Percentiles rank a stretch among this genome's conserved stretches.
These are phyloP conservation scores for Microcaecilia unicolor DNA, from an alignment of 2,797 vertebrate genomes.

Conservation along the genomic window DNA sequence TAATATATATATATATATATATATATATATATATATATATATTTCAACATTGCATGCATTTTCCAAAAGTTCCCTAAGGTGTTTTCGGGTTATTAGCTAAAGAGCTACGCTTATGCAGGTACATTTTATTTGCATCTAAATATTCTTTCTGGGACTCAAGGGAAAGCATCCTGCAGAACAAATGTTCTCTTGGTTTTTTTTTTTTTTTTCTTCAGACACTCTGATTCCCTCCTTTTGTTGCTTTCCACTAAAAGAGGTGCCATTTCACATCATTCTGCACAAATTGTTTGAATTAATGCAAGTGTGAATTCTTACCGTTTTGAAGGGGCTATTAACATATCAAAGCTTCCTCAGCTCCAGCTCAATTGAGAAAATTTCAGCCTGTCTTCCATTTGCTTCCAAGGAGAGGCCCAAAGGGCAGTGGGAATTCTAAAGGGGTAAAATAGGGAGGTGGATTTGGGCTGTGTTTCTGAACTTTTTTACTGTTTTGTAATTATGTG, in stretches of 20 bases:
- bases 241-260: conserved; percentile 74
- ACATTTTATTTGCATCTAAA: conserved; percentile 18
- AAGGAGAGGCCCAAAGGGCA: conserved; percentile 70
- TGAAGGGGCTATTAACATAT: conserved; percentile 86
- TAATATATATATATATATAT: no score
- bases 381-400: conserved; percentile 75
- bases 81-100: background rate
- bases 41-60: no score
- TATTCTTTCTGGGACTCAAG: conserved; percentile 19
- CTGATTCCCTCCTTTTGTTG: conserved; percentile 81
- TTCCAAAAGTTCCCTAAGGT: conserved; percentile 14
- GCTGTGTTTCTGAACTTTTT: conserved; percentile 55
- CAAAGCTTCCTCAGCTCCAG: conserved; percentile 77
- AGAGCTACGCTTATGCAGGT: conserved; percentile 31
- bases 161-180: conserved; percentile 55
- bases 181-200: conserved; percentile 65
- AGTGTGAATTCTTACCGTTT: conserved; percentile 88
- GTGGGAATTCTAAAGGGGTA: conserved; percentile 59
- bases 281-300: conserved; percentile 81
- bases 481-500: conserved; percentile 57
- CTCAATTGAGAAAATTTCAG: conserved; percentile 77
- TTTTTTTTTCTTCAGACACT: conserved; percentile 31
- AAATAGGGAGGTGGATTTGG: conserved; percentile 63
- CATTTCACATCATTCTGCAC: conserved; percentile 70
- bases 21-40: no score